These are phyloP conservation scores for Andrena flavipes DNA, from an alignment of 2,888 invertebrate species.

Conservation along the genomic window DNA sequence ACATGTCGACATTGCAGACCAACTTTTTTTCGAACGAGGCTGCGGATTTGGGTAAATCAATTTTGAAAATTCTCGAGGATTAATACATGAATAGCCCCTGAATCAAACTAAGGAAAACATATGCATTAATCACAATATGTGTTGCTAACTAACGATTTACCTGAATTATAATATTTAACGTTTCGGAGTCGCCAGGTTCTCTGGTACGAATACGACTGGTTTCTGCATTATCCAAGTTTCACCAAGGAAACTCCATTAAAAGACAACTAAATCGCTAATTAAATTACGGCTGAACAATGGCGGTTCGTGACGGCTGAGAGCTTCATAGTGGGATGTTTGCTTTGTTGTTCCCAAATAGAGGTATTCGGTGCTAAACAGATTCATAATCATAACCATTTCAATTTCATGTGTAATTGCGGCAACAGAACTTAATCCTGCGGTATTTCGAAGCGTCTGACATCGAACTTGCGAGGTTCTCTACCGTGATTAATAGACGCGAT, in stretches of 20 bases:
- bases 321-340: not conserved
- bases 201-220: not conserved
- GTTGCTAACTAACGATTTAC: too few species aligned
- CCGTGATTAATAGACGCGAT: not conserved
- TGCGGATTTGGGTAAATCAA: too few species aligned
- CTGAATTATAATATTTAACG: too few species aligned
- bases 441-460: not conserved
- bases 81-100: too few species aligned
- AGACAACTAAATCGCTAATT: not conserved
- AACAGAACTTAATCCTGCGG: not conserved
- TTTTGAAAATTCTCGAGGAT: too few species aligned
- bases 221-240: not conserved
- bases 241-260: not conserved
- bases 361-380: not conserved
- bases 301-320: not conserved
- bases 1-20: too few species aligned
- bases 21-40: too few species aligned
- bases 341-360: not conserved
- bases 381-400: conserved; percentile 2
- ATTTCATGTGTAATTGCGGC: conserved; percentile 17
- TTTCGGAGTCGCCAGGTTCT: too few species aligned
- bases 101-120: too few species aligned
- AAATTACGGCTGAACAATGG: not conserved
- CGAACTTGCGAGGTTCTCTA: not conserved
- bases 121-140: too few species aligned